Evolutionary conservation across 2,797 vertebrate genomes (phyloP), one percentile per base, ranked within the genome.

Genomic region (Numenius phaeopus): DNA sequence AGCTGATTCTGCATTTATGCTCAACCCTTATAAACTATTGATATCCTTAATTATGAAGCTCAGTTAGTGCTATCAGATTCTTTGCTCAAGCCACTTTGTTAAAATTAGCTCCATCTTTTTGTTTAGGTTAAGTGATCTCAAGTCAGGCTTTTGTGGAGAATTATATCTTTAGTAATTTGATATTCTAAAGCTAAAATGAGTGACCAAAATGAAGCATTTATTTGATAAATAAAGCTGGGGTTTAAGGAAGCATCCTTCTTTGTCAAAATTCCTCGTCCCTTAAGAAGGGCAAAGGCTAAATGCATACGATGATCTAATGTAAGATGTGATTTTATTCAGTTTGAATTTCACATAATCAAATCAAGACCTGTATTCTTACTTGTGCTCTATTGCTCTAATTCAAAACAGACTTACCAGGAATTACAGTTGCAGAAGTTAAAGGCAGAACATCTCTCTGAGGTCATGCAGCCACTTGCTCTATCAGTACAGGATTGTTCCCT

Each of bases 301-400:
- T 94, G 80, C 67, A 65, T 76, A 55, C 12, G 66, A 87, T 92
- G 94, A 97, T 93, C 88, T 94, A 95, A 92, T 79, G 37, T 57
- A 83, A 86, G 61, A 86, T 73, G 78, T 83, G 83, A 92, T 94
- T 97, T 95, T 93, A 95, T 92, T 93, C 88, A 19, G 1, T 94
- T 87, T 95, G 91, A 94, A 80, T 97, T 93, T 90, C 64, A 71
- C 54, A 40, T 96, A 96, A 97, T 95, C 85, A 95, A 90, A 92
- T 94, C 84, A 96, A 96, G 90, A 88, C 57, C 47, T 82, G 18
- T 87, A 71, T 87, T 89, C 81, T 90, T 87, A 80, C 67, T 92
- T 81, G 42, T 91, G 40, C 23, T 89, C n/a, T 52, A 66, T 58
- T 79, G 50, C 47, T 95, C 30, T 96, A 95, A 97, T 93, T 96